Conservation (phyloP, 2,113 vertebrate genomes). For the Nanorana parkeri region DNA sequence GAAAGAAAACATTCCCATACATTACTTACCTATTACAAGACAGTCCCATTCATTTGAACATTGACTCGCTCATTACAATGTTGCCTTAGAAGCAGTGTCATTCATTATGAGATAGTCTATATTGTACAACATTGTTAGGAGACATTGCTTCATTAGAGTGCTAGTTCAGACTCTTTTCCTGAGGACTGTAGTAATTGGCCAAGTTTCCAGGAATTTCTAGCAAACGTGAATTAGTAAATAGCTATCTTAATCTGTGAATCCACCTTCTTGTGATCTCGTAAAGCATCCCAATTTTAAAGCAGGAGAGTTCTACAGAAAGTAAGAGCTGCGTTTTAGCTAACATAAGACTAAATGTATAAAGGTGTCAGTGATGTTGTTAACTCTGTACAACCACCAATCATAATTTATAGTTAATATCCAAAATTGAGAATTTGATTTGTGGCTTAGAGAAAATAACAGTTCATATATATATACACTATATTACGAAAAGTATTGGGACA, state of each 20-base stretch:
- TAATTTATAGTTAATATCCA: too few relatives aligned
- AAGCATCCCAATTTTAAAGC: neutral
- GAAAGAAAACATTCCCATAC: slow-evolving; percentile 18
- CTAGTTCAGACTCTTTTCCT: neutral
- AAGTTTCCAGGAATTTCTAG: neutral
- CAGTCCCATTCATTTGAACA: neutral
- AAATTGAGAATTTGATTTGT: too few relatives aligned
- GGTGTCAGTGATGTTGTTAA: too few relatives aligned
- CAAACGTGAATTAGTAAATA: neutral
- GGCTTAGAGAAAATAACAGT: too few relatives aligned
- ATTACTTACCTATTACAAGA: slow-evolving; percentile 11
- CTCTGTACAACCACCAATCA: too few relatives aligned
- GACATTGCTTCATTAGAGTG: slow-evolving; percentile 7
- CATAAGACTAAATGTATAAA: too few relatives aligned
- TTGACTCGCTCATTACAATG: slow-evolving; percentile 20
- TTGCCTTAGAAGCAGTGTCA: slow-evolving; percentile 1
- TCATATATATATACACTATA: too few relatives aligned
- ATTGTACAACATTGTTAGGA: slow-evolving; percentile 1
- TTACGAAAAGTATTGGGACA: too few relatives aligned
- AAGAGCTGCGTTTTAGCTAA: too few relatives aligned
- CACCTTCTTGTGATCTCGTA: neutral
- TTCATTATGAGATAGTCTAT: slow-evolving; percentile 10
- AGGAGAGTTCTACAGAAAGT: neutral
- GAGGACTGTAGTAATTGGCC: neutral
- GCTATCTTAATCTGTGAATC: neutral